A percentile compares a stretch with the other conserved stretches of the same genome.
These are phyloP conservation scores for Artibeus lituratus DNA, from an alignment of 2,797 vertebrate genomes.

Conservation along the genomic window DNA sequence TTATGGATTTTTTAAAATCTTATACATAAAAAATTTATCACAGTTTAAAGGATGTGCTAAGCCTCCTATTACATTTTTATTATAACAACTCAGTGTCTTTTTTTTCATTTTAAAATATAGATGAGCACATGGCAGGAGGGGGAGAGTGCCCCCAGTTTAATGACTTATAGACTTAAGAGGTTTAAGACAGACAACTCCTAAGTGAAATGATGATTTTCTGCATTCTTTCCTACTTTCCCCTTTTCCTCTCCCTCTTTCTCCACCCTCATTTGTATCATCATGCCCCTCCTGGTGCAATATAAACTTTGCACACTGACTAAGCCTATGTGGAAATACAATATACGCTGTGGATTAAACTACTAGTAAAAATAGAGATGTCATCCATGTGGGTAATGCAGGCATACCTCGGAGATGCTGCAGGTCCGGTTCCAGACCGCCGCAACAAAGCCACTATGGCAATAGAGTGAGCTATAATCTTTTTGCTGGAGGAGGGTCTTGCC, in stretches of 20 bases:
- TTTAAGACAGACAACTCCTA: neutral
- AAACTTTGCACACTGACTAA: neutral
- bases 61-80: neutral
- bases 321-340: neutral
- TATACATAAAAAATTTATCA: neutral
- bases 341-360: neutral
- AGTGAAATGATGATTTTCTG: neutral
- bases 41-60: conserved; percentile 15
- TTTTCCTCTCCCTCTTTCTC: neutral
- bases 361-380: neutral
- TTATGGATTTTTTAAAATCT: neutral
- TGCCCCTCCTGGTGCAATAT: neutral
- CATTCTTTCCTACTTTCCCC: neutral
- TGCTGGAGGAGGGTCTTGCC: neutral
- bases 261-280: neutral
- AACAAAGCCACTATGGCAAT: neutral
- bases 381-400: neutral
- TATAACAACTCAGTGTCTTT: neutral
- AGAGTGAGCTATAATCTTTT: neutral
- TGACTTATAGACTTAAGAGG: neutral
- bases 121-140: neutral
- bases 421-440: neutral
- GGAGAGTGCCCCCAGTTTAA: neutral
- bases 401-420: neutral
- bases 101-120: neutral